phyloP scores from a whole-genome alignment of 1,140 invertebrate species.

The Asbolus verrucosus region DNA sequence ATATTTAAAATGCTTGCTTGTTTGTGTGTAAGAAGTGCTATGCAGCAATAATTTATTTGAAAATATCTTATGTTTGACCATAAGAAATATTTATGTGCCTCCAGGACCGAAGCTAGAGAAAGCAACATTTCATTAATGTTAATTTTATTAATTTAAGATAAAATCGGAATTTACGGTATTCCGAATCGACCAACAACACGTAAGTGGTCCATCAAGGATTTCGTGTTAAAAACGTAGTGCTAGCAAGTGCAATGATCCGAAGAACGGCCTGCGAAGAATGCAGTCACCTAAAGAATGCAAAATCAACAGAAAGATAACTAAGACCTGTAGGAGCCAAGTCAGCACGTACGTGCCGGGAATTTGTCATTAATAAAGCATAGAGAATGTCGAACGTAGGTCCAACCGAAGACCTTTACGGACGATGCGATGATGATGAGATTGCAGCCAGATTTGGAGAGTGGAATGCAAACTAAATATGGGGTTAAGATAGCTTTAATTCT shows the following conservation, averaged over 20 bases:
- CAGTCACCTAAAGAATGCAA: constrained; percentile 58
- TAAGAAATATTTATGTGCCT: constrained; percentile 38
- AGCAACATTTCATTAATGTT: constrained; percentile 48
- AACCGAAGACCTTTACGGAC: constrained; percentile 18
- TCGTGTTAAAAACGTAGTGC: constrained; percentile 55
- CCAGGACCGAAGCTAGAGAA: constrained; percentile 39
- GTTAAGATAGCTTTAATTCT: constrained; percentile 41
- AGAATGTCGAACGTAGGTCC: constrained; percentile 38
- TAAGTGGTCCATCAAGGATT: constrained; percentile 54
- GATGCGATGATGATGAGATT: constrained; percentile 26
- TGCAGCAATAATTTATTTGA: constrained; percentile 30
- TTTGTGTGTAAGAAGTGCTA: constrained; percentile 14
- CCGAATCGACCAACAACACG: constrained; percentile 37
- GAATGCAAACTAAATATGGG: constrained; percentile 43
- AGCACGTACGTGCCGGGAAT: constrained; percentile 44
- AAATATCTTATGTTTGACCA: constrained; percentile 24
- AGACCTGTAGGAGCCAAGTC: constrained; percentile 47
- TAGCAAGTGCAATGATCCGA: constrained; percentile 57
- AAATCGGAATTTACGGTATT: constrained; percentile 47
- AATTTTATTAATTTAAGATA: constrained; percentile 48
- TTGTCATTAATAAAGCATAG: constrained; percentile 42
- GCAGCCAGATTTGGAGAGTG: constrained; percentile 38
- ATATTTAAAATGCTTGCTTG: constrained; percentile 18
- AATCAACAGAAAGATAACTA: constrained; percentile 57
- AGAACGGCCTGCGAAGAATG: constrained; percentile 58